Base-by-base conservation (phyloP, 1,140 invertebrate species). In the Drosophila pruinosa region DNA sequence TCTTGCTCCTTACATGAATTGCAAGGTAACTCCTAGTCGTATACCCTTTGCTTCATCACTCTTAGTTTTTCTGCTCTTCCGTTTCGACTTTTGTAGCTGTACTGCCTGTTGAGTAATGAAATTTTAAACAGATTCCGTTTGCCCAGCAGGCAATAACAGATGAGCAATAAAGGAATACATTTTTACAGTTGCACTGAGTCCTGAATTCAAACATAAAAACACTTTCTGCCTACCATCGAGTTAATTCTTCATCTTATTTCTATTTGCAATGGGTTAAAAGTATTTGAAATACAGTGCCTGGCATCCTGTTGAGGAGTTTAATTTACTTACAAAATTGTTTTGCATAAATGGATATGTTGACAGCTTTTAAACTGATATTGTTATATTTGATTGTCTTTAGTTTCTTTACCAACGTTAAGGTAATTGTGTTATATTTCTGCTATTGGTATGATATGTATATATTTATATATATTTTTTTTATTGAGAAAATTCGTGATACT, bases 81-180 rank as follows among this genome's bases (percentile, higher is more conserved):
- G 34, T 36, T 57, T 48, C 24, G 58, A 73, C 58, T 62, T 64
- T n/a, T n/a, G n/a, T n/a, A n/a, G n/a, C n/a, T n/a, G n/a, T n/a
- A n/a, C n/a, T 69, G 58, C 52, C 63, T n/a, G 21, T 36, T 47
- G 43, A 72, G 83, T 85, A 83, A 85, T 83, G 80, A 77, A 86
- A 80, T 80, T 81, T 61, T 14, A 22, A 52, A 41, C 48, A 71
- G 75, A 63, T 75, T 78, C 52, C 17, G 28, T 56, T 53, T 43
- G 28, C 6, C 34, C 31, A 41, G 41, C 65, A 19, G 34, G 12
- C 34, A 43, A 39, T 34, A 50, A 45, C n/a, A 6, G 14, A 53
- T 63, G 50, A 45, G 22, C 14, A 17, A 41, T 52, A 43, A 36
- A 22, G 22, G 31, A 47, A 39, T 45, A 28, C 31, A 5, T 36